Base-by-base conservation (phyloP, 2,797 vertebrate genomes). In the Nyctalus aviator region DNA sequence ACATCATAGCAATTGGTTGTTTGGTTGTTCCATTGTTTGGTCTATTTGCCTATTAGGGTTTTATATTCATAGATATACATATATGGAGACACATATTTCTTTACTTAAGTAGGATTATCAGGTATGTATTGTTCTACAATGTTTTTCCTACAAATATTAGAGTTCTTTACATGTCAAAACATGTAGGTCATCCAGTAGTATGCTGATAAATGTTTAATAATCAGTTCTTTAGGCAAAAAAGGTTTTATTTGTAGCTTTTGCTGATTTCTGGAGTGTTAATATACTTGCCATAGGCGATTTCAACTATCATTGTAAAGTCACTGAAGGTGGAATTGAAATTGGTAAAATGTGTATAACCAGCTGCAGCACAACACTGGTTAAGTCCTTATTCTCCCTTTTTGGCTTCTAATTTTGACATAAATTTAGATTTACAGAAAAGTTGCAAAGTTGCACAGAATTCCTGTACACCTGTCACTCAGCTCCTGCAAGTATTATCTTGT, bases 151-250 rank as follows among this genome's bases (percentile, higher is more conserved):
- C 8, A 69, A 89, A 68, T 77, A 27, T 41, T 84, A 76, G 35
- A 64, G 12, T n/a, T 83, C 27, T 73, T 96, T 91, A 53, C 55
- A 73, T 93, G 30, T 92, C 20, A 84, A 15, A 76, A 64, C 35
- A 44, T 91, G n/a, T 66, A 68, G n/a, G 27, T 91, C 46, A 93
- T 82, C 84, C 25, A 18, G 2, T 95, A 8, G 6, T 79, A 30
- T 53, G 7, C 44, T 92, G 55, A 68, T 91, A 79, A 89, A 87
- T 66, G 69, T 88, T 95, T 95, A 76, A 86, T 48, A 85, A 25
- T 13, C 27, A 94, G n/a, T 35, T 93, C 10, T 88, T 48, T 88
- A 25, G 37, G 32, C 12, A 35, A 44, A n/a, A 46, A 93, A 71
- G 17, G 25, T 53, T 53, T 93, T 18, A 85, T 96, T 90, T 91